Evolutionary conservation across 2,797 vertebrate species (phyloP).

Genomic region (Eremophila alpestris): DNA sequence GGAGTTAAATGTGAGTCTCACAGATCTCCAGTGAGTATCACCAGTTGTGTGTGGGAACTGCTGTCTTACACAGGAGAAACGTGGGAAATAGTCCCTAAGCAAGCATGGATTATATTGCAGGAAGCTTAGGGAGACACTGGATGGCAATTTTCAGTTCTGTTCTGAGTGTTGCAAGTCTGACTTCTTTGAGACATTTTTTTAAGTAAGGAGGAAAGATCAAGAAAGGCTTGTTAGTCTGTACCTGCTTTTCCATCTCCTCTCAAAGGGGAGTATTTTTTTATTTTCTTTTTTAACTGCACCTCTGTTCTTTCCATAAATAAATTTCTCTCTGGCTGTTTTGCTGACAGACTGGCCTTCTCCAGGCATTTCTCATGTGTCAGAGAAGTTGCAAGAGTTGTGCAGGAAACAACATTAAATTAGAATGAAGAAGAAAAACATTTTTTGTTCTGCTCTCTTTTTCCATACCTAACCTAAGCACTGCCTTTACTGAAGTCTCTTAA

Average conservation of each 20-base stretch:
- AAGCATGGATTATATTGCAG: background rate
- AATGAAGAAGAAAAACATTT: background rate
- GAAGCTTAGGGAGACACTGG: background rate
- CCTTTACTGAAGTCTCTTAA: slow-evolving; percentile 42
- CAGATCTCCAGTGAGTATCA: background rate
- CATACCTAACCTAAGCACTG: background rate
- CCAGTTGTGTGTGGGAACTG: background rate
- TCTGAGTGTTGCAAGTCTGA: background rate
- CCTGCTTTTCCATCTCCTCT: background rate
- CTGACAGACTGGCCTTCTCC: slow-evolving; percentile 17
- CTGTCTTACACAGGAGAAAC: background rate
- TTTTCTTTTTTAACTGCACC: background rate
- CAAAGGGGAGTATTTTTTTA: background rate
- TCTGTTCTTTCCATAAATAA: slow-evolving; percentile 27
- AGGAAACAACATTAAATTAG: slow-evolving; percentile 16
- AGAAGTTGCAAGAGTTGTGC: slow-evolving; percentile 11
- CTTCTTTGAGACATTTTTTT: background rate
- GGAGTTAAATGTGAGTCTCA: background rate
- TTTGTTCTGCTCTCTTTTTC: background rate
- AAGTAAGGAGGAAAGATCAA: background rate
- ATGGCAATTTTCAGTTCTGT: background rate
- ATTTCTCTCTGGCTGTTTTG: background rate
- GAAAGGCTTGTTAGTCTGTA: background rate
- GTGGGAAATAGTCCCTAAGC: background rate
- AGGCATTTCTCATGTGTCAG: background rate